phyloP scores from a whole-genome alignment of 2,888 invertebrate genomes.

The Galerucella calmariensis region DNA sequence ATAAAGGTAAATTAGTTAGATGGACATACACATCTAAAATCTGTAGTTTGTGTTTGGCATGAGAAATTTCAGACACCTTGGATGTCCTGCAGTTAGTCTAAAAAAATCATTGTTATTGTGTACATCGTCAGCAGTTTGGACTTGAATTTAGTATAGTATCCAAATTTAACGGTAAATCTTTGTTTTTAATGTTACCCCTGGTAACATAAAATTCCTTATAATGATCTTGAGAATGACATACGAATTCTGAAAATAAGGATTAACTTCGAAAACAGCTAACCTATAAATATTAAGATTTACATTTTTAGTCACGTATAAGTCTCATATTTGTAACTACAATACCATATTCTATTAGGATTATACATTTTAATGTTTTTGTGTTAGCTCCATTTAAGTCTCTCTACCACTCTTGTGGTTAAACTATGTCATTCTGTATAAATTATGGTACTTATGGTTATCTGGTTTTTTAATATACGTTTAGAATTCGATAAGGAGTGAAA shows the following conservation, averaged over 20 bases:
- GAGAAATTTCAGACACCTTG: no score
- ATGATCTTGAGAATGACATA: constrained; percentile 19
- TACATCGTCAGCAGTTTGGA: no score
- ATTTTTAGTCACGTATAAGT: constrained; percentile 39
- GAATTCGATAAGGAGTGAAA: not conserved
- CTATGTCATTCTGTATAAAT: constrained; percentile 13
- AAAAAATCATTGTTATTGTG: no score
- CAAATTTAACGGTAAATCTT: no score
- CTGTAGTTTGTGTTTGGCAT: no score
- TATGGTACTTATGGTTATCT: constrained; percentile 1
- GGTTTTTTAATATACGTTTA: not conserved
- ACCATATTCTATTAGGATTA: constrained; percentile 40
- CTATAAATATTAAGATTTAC: constrained; percentile 41
- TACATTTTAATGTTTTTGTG: constrained; percentile 38
- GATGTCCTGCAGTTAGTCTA: no score
- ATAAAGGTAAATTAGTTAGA: no score
- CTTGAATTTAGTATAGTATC: no score
- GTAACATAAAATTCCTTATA: not conserved
- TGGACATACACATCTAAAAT: no score
- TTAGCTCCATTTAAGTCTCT: constrained; percentile 31
- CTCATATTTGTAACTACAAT: constrained; percentile 42
- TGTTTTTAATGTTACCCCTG: not conserved
- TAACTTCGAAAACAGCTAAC: constrained; percentile 31
- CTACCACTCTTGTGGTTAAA: constrained; percentile 30
- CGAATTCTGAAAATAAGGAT: constrained; percentile 33